These are phyloP conservation scores for Drosophila auraria DNA, from an alignment of 1,140 invertebrate species.

Conservation along the genomic window DNA sequence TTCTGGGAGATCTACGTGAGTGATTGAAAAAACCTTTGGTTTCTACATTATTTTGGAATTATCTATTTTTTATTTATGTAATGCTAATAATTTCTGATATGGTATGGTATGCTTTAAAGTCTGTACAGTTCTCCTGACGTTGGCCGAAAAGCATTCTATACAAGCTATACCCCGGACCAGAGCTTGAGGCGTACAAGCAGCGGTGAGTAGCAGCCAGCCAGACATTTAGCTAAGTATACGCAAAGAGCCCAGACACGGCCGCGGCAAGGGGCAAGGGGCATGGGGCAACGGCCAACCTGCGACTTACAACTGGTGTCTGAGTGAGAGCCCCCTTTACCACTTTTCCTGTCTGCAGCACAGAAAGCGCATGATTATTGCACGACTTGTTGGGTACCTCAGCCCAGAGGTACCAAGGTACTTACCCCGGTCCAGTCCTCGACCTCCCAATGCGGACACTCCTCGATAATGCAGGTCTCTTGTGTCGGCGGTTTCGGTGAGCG, in stretches of 20 bases:
- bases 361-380: constrained; percentile 75
- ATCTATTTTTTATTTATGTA: too few species aligned
- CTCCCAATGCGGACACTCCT: constrained; percentile 94
- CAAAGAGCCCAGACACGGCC: constrained; percentile 56
- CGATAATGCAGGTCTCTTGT: constrained; percentile 92
- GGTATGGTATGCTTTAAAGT: too few species aligned
- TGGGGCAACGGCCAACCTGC: constrained; percentile 23
- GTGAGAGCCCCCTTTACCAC: constrained; percentile 23
- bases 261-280: constrained; percentile 35
- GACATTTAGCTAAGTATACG: constrained; percentile 73
- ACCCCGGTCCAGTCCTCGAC: constrained; percentile 94
- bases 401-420: constrained; percentile 85
- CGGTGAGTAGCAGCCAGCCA: constrained; percentile 42
- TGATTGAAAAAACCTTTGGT: too few species aligned
- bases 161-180: constrained; percentile 8
- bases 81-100: too few species aligned
- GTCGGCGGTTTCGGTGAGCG: constrained; percentile 90
- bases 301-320: constrained; percentile 19
- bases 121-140: not conserved
- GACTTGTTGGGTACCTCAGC: constrained; percentile 37
- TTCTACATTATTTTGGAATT: too few species aligned
- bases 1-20: too few species aligned
- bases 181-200: constrained; percentile 31
- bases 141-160: not conserved
- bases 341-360: constrained; percentile 42